A percentile compares a stretch with the other conserved stretches of the same genome.
These are phyloP conservation scores for Saturnia japonica DNA, from an alignment of 2,888 invertebrate species.

Conservation along the genomic window DNA sequence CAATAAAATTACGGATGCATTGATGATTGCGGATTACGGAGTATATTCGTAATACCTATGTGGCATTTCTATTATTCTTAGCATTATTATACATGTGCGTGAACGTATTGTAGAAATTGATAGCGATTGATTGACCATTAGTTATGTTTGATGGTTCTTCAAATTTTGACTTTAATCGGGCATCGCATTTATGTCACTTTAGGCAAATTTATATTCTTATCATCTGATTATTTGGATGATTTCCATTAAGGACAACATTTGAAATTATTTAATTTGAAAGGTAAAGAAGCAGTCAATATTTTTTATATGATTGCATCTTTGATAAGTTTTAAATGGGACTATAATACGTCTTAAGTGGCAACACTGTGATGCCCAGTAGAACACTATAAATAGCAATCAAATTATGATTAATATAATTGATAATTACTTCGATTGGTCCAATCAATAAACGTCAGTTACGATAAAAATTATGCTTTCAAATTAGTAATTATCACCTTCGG, in stretches of 20 bases:
- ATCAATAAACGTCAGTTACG: neutral
- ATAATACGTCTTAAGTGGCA: neutral
- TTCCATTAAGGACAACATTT: neutral
- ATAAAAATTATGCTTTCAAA: neutral
- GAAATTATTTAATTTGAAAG: neutral
- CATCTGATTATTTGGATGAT: neutral
- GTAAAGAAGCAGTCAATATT: neutral
- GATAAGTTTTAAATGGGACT: neutral
- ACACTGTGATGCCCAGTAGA: neutral
- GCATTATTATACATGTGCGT: neutral
- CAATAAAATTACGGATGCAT: neutral
- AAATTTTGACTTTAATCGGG: neutral
- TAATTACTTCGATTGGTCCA: neutral
- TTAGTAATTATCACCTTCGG: neutral
- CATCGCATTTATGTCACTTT: neutral
- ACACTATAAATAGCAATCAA: neutral
- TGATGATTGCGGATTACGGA: fast-evolving
- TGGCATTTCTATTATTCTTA: neutral
- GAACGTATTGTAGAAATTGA: neutral
- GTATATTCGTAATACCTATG: neutral
- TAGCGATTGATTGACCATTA: neutral
- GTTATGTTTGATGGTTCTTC: neutral
- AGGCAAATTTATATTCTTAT: too few relatives aligned
- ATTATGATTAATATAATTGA: neutral
- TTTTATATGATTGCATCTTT: neutral